Conservation (phyloP, 1,140 invertebrate genomes). For the Cherax destructor region DNA sequence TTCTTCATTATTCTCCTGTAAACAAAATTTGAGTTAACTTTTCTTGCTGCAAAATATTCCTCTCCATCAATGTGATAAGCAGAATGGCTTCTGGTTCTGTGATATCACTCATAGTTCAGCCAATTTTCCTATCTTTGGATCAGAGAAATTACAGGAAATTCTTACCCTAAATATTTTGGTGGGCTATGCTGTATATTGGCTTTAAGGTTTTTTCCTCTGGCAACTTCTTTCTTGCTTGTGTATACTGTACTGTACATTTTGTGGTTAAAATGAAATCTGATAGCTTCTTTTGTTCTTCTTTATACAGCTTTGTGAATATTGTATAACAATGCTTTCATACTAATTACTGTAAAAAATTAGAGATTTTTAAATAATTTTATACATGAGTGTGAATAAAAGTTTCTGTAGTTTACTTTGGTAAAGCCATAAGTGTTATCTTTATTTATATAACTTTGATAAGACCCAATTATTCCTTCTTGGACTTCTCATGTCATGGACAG, state of each 20-base stretch:
- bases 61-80: background rate
- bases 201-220: background rate
- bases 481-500: too few species aligned
- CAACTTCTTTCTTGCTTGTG: background rate
- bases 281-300: background rate
- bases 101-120: background rate
- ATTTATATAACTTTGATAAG: too few species aligned
- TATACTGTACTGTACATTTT: background rate
- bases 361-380: background rate
- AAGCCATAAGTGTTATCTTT: too few species aligned
- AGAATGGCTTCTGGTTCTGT: background rate
- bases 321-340: background rate
- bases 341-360: background rate
- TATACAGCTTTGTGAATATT: background rate
- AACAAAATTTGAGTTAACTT: background rate
- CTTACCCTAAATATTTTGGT: background rate
- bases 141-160: background rate
- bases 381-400: too few species aligned
- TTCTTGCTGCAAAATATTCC: background rate
- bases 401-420: too few species aligned
- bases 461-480: too few species aligned
- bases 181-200: background rate
- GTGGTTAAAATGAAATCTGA: background rate
- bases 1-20: background rate
- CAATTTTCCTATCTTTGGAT: background rate